Evolutionary conservation across 2,888 invertebrate genomes (phyloP).

Genomic region (Leistus spinibarbis): DNA sequence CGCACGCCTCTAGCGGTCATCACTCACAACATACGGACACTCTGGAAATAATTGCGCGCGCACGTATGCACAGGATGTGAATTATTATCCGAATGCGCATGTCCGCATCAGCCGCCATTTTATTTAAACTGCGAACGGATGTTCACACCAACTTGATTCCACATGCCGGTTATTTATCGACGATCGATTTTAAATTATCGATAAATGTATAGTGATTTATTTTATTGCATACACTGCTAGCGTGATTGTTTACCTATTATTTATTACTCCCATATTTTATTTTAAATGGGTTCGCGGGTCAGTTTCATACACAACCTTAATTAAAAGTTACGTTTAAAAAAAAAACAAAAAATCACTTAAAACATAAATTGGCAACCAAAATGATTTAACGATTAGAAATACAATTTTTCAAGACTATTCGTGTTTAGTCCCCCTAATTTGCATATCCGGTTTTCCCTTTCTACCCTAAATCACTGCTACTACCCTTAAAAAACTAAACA

Average conservation of each 20-base stretch:
- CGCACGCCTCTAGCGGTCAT: constrained; percentile 13
- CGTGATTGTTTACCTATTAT: not conserved
- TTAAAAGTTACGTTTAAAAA: not conserved
- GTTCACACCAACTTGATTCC: not conserved
- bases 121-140: not conserved
- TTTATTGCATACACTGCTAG: not conserved
- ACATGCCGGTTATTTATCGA: not conserved
- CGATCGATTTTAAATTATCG: constrained; percentile 1
- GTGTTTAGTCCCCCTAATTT: no score
- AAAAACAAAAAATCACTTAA: no score
- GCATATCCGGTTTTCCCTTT: no score
- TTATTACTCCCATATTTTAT: not conserved
- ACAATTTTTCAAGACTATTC: no score
- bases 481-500: not conserved
- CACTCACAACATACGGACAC: not conserved
- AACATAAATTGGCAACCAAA: no score
- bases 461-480: not conserved
- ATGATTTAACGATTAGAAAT: no score
- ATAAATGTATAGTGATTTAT: not conserved
- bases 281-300: not conserved
- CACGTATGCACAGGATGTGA: constrained; percentile 3
- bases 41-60: constrained; percentile 4
- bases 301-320: not conserved
- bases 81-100: constrained; percentile 1
- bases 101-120: not conserved